Evolutionary conservation across 2,888 invertebrate genomes (phyloP), one percentile per base, ranked within the genome.

Genomic region (Idaea straminata): DNA sequence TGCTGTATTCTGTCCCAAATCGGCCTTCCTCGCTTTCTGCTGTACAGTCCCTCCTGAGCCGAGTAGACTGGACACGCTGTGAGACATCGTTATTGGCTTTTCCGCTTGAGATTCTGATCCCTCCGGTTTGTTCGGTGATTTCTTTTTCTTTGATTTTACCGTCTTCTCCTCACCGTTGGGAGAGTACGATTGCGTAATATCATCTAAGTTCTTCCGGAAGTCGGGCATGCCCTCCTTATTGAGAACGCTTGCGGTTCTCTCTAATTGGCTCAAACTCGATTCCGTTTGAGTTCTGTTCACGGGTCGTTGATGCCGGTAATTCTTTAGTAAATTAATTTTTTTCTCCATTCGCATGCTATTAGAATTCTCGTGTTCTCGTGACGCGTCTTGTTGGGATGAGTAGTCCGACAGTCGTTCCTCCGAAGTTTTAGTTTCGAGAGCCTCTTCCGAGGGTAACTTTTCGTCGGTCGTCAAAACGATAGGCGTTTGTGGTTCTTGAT

Each of bases 131-230:
- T 74, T 83, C 0, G 92, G 92, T 3, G 90, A 88, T 59, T 88
- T 88, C 66, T 92, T 92, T 82, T 93, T 93, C 70, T 87, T 90
- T 1, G 89, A 83, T 72, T 89, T 90, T 6, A 77, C 77, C 0
- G 82, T 77, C 71, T 84, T 88, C 36, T 91, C 91, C 63, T 92
- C 91, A 7, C 83, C 81, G 0, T 83, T 85, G 0, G 92, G 92
- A 0, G 93, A 92, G 67, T 93, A 93, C 0, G 93, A 92, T 64
- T 92, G 91, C 1, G 93, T 93, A 58, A 93, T 93, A 71, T 93
- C 92, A 65, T 93, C 93, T 62, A 93, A 82, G 69, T 92, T 92
- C 69, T 83, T 89, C 15, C 93, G 83, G 66, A 93, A 92, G 73
- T 91, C 93, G 6, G 93, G 93, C 77, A 91, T 79, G 4, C 92